A percentile compares a stretch with the other conserved stretches of the same genome.
These are phyloP conservation scores for Ascaphus truei DNA, from an alignment of 2,113 vertebrate species.

Conservation along the genomic window DNA sequence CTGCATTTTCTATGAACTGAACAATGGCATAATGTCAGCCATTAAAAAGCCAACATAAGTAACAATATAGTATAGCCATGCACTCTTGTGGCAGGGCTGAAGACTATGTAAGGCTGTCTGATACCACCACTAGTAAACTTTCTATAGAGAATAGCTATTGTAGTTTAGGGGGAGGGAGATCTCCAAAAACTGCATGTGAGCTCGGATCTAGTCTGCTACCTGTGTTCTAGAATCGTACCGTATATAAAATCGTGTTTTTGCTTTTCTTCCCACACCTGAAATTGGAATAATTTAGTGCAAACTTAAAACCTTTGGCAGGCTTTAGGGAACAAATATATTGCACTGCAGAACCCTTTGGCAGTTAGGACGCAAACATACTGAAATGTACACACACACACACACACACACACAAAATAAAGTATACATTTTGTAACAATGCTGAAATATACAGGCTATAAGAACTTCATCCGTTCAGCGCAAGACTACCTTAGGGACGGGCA, in stretches of 20 bases:
- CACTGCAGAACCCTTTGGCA: neutral
- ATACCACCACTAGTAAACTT: too few relatives aligned
- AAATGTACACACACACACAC: neutral
- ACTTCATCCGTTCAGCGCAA: too few relatives aligned
- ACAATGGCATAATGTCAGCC: neutral
- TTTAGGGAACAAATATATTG: neutral
- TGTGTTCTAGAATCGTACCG: too few relatives aligned
- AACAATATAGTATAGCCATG: neutral
- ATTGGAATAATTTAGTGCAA: slow-evolving; percentile 35
- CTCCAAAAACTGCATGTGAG: neutral
- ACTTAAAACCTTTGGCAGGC: neutral
- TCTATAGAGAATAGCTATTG: too few relatives aligned
- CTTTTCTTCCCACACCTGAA: neutral
- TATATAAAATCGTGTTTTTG: too few relatives aligned
- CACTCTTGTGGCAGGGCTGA: neutral
- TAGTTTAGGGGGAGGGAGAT: too few relatives aligned
- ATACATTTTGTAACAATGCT: neutral
- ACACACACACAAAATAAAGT: neutral
- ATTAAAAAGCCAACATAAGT: neutral
- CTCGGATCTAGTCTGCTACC: too few relatives aligned
- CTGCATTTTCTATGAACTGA: neutral
- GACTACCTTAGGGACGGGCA: too few relatives aligned
- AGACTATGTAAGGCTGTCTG: too few relatives aligned
- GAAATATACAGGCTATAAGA: neutral
- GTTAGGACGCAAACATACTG: neutral